phyloP scores from a whole-genome alignment of 2,797 vertebrate species.

The Atherinosoma microstoma region DNA sequence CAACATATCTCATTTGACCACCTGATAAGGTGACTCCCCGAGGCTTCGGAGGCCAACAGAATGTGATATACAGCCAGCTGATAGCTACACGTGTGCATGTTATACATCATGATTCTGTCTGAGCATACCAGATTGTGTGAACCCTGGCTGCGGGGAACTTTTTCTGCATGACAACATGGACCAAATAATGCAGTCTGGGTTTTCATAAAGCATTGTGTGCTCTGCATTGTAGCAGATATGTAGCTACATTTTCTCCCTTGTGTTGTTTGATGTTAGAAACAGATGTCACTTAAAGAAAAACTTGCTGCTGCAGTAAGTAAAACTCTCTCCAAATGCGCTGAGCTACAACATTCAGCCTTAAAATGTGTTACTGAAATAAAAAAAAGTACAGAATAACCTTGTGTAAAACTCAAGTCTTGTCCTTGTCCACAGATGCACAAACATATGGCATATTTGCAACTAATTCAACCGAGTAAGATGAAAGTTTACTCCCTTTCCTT shows the following conservation, averaged over 20 bases:
- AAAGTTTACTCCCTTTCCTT: conserved; percentile 22
- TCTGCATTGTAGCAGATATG: neutral
- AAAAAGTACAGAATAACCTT: conserved; percentile 5
- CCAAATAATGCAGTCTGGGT: conserved; percentile 26
- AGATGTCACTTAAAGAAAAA: neutral
- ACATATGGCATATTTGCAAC: neutral
- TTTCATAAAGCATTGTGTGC: conserved; percentile 25
- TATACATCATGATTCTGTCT: conserved; percentile 30
- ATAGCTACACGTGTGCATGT: conserved; percentile 26
- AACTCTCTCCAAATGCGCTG: neutral
- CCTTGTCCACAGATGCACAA: conserved; percentile 5
- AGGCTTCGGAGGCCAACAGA: conserved; percentile 28
- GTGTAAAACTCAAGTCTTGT: conserved; percentile 9
- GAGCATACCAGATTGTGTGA: conserved; percentile 38
- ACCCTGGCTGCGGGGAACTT: conserved; percentile 21
- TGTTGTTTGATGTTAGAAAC: conserved; percentile 27
- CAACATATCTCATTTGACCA: conserved; percentile 60
- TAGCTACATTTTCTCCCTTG: conserved; percentile 13
- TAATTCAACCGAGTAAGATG: conserved; percentile 17
- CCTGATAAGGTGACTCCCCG: conserved; percentile 50
- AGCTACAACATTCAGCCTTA: neutral
- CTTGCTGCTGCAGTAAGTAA: neutral
- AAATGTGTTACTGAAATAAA: neutral
- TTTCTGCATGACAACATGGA: conserved; percentile 42
- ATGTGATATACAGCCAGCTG: conserved; percentile 40